Base-by-base conservation (phyloP, 2,113 vertebrate species). In the Plestiodon gilberti region DNA sequence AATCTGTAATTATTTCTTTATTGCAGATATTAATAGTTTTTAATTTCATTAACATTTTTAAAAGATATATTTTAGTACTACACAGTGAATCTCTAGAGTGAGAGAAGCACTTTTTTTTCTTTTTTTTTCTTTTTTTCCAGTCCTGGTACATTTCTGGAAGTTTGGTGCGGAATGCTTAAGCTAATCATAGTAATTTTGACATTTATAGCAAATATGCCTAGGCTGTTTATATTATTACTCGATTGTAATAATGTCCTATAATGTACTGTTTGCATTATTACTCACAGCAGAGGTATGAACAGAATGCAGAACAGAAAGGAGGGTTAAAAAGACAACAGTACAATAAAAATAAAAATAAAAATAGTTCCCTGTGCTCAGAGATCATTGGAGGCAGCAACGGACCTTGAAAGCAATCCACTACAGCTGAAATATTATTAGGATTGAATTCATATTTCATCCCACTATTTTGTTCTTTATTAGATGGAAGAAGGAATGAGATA, bases 381-480 rank as follows among this genome's bases (percentile, higher is more conserved):
- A 89, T 40, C 14, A 1, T 69, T 65, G 90, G 78, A 65, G 91
- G 85, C 89, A 94, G 89, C 87, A 94, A 90, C 86, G 89, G 64
- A 82, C 74, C 55, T 93, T 93, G 87, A 90, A 92, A 93, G 85
- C 89, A 90, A 85, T 84, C 85, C 94, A 91, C 84, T 93, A 89
- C n/a, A 87, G 64, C 79, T 90, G 87, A 92, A 92, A 90, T 91
- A 76, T 82, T 88, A 92, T 92, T 81, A 90, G 64, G 79, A 74
- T 84, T 93, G 87, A 92, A 91, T 91, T 92, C 92, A 93, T 92
- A 93, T 93, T 91, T 82, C 89, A 89, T 78, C 83, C 78, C 89
- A 90, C 30, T 74, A 81, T 35, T 92, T 84, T 90, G 77, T 85
- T 87, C 35, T 92, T 85, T 89, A 81, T 86, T 89, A 82, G 55